Evolutionary conservation across 2,888 invertebrate species (phyloP), one percentile per base, ranked within the genome.

Genomic region (Cosmia trapezina): DNA sequence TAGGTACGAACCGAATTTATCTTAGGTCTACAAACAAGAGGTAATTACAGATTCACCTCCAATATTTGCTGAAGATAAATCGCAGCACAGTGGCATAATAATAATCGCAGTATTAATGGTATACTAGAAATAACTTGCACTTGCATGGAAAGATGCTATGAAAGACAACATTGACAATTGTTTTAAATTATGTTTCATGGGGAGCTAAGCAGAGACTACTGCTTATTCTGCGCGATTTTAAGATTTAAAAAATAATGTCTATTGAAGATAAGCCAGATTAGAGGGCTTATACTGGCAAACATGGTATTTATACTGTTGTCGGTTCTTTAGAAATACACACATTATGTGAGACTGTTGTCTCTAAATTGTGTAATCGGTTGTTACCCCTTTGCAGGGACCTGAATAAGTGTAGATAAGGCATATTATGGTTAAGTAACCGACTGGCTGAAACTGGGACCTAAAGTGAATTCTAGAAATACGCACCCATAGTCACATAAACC

Each of bases 11-110:
- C 91, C 88, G 90, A 93, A 93, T 91, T 94, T 93, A 93, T 93
- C 94, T 93, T 74, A 84, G 83, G 83, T 88, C 86, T 84, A 89
- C 92, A 94, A 94, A 95, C 94, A 94, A 89, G 90, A 88, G 92
- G 88, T 91, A 91, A 93, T 93, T 94, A 93, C 89, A 90, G 90
- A 94, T 92, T 92, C 91, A 91, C 91, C 90, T 93, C 90, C 91
- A 94, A 94, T 95, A 94, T 96, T 95, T 94, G 90, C 89, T 76
- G 70, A 86, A 94, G 95, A 95, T 95, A 94, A 94, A 91, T 92
- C 91, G 89, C 90, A 89, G 89, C 83, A 90, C 92, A 89, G 93
- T 91, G 91, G 93, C 91, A 90, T 86, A 87, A 90, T 89, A 86
- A 86, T 91, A 91, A 91, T 90, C 89, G 87, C 81, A 69, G 85